Evolutionary conservation across 2,888 invertebrate genomes (phyloP).

Genomic region (Drosophila neonasuta): DNA sequence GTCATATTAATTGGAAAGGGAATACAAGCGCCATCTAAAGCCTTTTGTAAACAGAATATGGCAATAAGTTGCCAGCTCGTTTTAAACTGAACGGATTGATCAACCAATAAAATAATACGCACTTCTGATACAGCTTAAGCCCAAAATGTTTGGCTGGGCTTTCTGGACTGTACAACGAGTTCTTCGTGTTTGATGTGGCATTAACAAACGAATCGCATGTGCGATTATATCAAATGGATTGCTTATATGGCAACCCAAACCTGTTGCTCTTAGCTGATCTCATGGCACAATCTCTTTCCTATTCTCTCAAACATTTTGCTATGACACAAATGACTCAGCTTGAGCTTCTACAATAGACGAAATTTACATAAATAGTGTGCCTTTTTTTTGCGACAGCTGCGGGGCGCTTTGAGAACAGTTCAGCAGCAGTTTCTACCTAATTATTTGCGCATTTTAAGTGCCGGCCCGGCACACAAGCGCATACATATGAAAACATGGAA

Average conservation of each 20-base stretch:
- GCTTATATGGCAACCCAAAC: conserved; percentile 32
- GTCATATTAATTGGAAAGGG: background rate
- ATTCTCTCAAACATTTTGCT: conserved; percentile 45
- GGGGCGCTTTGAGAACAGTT: conserved; percentile 37
- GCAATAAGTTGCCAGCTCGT: conserved; percentile 1
- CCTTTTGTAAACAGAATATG: background rate
- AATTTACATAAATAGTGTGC: conserved; percentile 51
- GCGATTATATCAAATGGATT: conserved; percentile 16
- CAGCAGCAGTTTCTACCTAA: conserved; percentile 50
- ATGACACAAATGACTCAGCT: conserved; percentile 52
- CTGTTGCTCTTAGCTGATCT: conserved; percentile 52
- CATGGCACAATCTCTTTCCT: conserved; percentile 49
- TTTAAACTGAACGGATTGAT: background rate
- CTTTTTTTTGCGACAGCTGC: conserved; percentile 29
- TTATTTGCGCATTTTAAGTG: conserved; percentile 68
- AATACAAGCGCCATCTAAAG: background rate
- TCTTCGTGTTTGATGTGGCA: conserved; percentile 5
- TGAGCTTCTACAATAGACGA: conserved; percentile 32
- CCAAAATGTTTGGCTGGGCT: background rate
- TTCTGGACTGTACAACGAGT: background rate
- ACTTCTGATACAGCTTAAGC: background rate
- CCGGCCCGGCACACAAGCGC: conserved; percentile 42
- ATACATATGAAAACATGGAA: conserved; percentile 8
- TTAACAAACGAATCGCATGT: background rate
- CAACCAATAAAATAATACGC: background rate